Evolutionary conservation across 2,113 vertebrate genomes (phyloP).

Genomic region (Lanius ludovicianus): DNA sequence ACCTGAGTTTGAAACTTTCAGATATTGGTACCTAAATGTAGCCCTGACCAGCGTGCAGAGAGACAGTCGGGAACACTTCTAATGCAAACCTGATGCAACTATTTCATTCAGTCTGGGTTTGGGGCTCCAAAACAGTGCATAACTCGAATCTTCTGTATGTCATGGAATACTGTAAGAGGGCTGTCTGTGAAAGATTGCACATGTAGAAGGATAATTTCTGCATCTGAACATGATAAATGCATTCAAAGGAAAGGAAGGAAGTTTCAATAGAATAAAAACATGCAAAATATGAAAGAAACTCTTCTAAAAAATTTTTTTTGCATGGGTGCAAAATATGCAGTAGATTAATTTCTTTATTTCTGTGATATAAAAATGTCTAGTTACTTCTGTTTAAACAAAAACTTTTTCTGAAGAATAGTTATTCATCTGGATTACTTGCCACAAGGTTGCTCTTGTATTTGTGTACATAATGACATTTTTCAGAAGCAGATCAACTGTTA

Average conservation of each 20-base stretch:
- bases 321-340: neutral
- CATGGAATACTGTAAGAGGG: neutral
- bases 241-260: neutral
- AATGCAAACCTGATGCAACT: neutral
- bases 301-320: neutral
- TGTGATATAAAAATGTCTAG: neutral
- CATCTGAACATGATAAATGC: neutral
- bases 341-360: neutral
- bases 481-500: neutral
- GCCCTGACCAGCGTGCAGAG: neutral
- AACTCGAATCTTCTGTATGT: neutral
- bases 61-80: neutral
- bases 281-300: neutral
- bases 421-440: neutral
- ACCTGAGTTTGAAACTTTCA: neutral
- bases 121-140: neutral
- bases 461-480: constrained; percentile 10
- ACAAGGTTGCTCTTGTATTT: constrained; percentile 2
- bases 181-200: neutral
- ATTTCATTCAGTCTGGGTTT: neutral
- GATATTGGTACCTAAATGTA: neutral
- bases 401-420: neutral
- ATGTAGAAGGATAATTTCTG: neutral
- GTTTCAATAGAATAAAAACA: neutral
- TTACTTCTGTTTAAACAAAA: neutral